A percentile compares a stretch with the other conserved stretches of the same genome.
phyloP scores from a whole-genome alignment of 2,888 invertebrate genomes.

The Epirrhoe alternata region DNA sequence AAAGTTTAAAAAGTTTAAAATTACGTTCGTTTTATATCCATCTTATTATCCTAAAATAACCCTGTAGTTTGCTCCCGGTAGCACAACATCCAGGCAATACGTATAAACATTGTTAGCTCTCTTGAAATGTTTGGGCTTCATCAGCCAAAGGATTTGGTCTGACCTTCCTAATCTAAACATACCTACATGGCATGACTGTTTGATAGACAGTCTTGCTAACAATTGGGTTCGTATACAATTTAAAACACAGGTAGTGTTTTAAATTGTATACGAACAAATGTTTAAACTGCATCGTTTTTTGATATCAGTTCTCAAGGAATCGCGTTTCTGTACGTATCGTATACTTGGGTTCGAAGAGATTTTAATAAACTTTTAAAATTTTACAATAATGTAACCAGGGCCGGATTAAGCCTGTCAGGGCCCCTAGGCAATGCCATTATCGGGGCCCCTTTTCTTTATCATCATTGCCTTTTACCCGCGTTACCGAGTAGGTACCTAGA shows the following conservation, averaged over 20 bases:
- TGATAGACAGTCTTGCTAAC: background rate
- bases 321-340: too few relatives aligned
- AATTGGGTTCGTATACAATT: background rate
- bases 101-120: constrained; percentile 16
- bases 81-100: constrained; percentile 6
- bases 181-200: constrained; percentile 27
- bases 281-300: too few relatives aligned
- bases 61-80: background rate
- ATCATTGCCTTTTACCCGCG: too few relatives aligned
- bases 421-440: too few relatives aligned
- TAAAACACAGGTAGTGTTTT: background rate
- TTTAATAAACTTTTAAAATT: too few relatives aligned
- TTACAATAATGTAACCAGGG: too few relatives aligned
- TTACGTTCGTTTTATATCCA: background rate
- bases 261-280: too few relatives aligned
- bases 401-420: too few relatives aligned
- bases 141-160: constrained; percentile 48
- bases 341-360: too few relatives aligned
- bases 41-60: background rate
- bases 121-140: constrained; percentile 29
- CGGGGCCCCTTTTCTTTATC: too few relatives aligned
- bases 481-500: too few relatives aligned
- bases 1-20: background rate
- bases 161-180: constrained; percentile 58
- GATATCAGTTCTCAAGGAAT: too few relatives aligned